Percentiles rank a stretch among this genome's conserved stretches.
These are phyloP conservation scores for Bergia puertoricense DNA, from an alignment of 92 coral and sea anemone genomes.

Conservation along the genomic window DNA sequence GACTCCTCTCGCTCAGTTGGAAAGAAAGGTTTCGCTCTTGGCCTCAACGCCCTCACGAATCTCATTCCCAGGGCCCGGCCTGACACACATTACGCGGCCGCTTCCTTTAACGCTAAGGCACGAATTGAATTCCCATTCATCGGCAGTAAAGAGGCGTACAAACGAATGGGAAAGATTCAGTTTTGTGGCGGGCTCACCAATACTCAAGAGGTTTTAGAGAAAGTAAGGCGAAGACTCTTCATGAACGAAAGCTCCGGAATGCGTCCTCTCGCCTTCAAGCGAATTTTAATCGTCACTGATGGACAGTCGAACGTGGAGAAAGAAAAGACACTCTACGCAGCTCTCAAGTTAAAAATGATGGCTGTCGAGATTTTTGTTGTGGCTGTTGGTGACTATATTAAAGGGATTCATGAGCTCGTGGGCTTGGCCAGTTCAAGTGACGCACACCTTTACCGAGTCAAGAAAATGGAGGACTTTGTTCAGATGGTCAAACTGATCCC, in stretches of 20 bases:
- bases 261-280: constrained; percentile 53
- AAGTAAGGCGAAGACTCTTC: constrained; percentile 43
- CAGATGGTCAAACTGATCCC: constrained; percentile 70
- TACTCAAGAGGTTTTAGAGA: constrained; percentile 67
- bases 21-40: constrained; percentile 54
- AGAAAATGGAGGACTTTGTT: constrained; percentile 57
- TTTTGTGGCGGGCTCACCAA: constrained; percentile 75
- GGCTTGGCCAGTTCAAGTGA: constrained; percentile 65
- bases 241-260: constrained; percentile 42
- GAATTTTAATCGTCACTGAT: constrained; percentile 72
- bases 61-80: constrained; percentile 53
- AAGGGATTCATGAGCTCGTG: constrained; percentile 68
- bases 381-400: constrained; percentile 70
- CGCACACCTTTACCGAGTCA: constrained; percentile 74
- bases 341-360: constrained; percentile 48
- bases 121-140: constrained; percentile 50
- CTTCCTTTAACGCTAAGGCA: constrained; percentile 63
- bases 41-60: constrained; percentile 55
- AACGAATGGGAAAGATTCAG: constrained; percentile 50
- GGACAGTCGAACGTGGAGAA: constrained; percentile 69
- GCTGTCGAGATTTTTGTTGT: constrained; percentile 76
- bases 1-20: constrained; percentile 72
- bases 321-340: constrained; percentile 52
- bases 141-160: constrained; percentile 37
- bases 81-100: constrained; percentile 55